These are phyloP conservation scores for Speoplatyrhinus poulsoni DNA, from an alignment of 2,113 vertebrate species.

Conservation along the genomic window DNA sequence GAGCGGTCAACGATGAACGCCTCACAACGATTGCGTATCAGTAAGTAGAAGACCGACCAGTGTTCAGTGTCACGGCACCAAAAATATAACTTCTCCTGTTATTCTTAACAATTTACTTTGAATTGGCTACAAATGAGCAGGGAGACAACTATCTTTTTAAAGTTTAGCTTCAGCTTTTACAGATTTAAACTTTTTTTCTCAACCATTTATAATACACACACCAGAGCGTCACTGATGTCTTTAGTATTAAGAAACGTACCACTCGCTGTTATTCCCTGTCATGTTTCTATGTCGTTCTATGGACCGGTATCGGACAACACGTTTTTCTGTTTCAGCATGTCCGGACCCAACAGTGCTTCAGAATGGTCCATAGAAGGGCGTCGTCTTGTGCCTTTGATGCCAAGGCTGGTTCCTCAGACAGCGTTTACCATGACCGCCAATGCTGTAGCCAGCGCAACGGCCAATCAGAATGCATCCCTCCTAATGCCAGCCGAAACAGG, in stretches of 20 bases:
- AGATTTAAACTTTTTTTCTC: too few species aligned
- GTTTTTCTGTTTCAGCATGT: constrained; percentile 82
- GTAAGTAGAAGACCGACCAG: constrained; percentile 72
- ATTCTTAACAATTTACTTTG: too few species aligned
- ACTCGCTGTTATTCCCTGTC: too few species aligned
- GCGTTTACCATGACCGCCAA: constrained; percentile 95
- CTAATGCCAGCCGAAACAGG: constrained; percentile 92
- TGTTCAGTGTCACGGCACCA: not conserved
- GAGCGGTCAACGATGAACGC: constrained; percentile 97
- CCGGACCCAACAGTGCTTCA: constrained; percentile 94
- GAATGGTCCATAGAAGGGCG: constrained; percentile 98
- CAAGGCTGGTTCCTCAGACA: constrained; percentile 93
- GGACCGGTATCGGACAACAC: not conserved
- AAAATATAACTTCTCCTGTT: too few species aligned
- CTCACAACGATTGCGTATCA: constrained; percentile 97
- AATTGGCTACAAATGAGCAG: too few species aligned
- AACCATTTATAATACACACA: too few species aligned
- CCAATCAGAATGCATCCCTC: constrained; percentile 91
- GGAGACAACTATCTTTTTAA: too few species aligned
- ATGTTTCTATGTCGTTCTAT: too few species aligned
- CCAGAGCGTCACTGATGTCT: too few species aligned
- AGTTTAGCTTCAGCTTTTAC: too few species aligned
- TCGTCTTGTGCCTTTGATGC: constrained; percentile 94
- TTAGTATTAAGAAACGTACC: too few species aligned
- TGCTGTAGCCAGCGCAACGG: constrained; percentile 87